Evolutionary conservation across 1,140 invertebrate genomes (phyloP).

Genomic region (Andricus grossulariae): DNA sequence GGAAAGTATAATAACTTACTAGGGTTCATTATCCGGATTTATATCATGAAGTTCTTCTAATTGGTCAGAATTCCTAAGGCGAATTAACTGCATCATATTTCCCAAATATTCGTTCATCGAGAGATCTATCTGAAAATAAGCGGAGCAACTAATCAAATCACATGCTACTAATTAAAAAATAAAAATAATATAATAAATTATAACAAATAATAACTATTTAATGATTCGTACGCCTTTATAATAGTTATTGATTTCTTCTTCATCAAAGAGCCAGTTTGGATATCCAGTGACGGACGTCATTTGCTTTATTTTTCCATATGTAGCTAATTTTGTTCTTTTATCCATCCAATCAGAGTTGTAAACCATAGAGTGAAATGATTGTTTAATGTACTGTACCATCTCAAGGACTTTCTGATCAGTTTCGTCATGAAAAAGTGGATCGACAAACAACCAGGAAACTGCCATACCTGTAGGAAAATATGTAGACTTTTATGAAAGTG

Average conservation of each 20-base stretch:
- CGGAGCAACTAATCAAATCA: neutral
- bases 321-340: conserved; percentile 83
- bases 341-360: conserved; percentile 90
- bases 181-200: neutral
- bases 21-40: conserved; percentile 68
- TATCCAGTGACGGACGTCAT: conserved; percentile 87
- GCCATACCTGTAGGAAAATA: conserved; percentile 63
- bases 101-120: conserved; percentile 77
- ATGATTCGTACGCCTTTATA: conserved; percentile 78
- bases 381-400: conserved; percentile 86
- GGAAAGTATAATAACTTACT: conserved; percentile 51
- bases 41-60: conserved; percentile 50
- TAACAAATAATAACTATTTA: neutral
- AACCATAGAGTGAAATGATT: conserved; percentile 85
- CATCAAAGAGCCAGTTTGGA: conserved; percentile 85
- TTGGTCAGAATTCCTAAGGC: conserved; percentile 48
- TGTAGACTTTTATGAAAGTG: neutral
- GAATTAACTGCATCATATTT: conserved; percentile 79
- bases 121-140: conserved; percentile 68
- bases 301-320: conserved; percentile 83
- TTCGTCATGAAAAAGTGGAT: conserved; percentile 59
- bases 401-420: conserved; percentile 40
- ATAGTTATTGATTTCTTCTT: conserved; percentile 79
- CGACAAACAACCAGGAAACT: conserved; percentile 67
- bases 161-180: neutral